Conservation (phyloP, 2,113 vertebrate species). For the Murina feae region DNA sequence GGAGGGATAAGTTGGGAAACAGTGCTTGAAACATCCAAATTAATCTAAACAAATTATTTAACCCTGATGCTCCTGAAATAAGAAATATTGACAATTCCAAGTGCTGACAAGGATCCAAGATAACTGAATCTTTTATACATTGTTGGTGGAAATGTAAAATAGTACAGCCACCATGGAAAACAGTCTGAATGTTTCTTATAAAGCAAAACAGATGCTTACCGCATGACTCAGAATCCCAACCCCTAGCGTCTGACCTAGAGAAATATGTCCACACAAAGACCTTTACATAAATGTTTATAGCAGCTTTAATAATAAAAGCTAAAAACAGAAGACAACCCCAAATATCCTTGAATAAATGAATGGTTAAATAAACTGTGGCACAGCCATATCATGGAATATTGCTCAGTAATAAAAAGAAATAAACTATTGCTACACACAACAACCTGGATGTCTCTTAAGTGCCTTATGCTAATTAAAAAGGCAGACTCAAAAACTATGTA, state of each 20-base stretch:
- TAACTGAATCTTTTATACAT: neutral
- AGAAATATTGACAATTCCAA: constrained; percentile 1
- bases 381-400: neutral
- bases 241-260: neutral
- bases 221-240: neutral
- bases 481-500: neutral
- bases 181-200: neutral
- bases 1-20: neutral
- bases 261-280: neutral
- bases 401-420: neutral
- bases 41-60: constrained; percentile 20
- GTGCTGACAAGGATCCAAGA: neutral
- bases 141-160: neutral
- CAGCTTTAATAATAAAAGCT: neutral
- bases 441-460: neutral
- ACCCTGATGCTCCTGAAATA: neutral
- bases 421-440: neutral
- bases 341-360: neutral
- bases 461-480: neutral
- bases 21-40: neutral
- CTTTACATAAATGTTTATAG: neutral
- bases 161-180: neutral
- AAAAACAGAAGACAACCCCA: neutral
- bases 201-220: neutral
- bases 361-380: neutral